phyloP scores from a whole-genome alignment of 1,140 invertebrate genomes.

The Campoletis sonorensis region DNA sequence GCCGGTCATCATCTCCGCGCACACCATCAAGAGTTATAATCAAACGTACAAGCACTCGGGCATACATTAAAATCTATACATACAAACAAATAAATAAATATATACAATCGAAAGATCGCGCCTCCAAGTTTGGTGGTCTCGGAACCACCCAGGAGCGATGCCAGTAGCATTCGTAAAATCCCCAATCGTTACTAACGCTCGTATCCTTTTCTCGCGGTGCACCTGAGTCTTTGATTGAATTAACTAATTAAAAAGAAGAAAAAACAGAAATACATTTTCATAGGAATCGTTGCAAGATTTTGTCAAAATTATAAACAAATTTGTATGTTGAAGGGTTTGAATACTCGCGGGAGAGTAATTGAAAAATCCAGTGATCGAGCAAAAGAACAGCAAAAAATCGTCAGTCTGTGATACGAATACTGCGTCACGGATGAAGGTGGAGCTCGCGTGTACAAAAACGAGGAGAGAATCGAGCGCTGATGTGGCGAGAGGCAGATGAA shows the following conservation, averaged over 20 bases:
- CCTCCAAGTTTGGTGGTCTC: constrained; percentile 55
- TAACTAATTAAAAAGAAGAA: background rate
- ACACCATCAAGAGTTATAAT: constrained; percentile 12
- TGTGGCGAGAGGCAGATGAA: constrained; percentile 43
- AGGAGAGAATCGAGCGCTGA: background rate
- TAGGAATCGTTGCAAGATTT: no score
- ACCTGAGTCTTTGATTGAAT: background rate
- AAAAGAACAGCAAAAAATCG: background rate
- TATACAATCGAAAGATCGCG: background rate
- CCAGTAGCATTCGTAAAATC: constrained; percentile 57
- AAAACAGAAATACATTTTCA: no score
- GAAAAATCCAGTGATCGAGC: background rate
- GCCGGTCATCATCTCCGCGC: constrained; percentile 47
- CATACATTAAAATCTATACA: background rate
- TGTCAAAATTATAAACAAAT: no score
- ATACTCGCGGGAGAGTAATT: background rate
- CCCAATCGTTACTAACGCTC: background rate
- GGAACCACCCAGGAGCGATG: constrained; percentile 51
- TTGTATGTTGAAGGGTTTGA: no score
- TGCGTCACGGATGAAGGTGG: constrained; percentile 5
- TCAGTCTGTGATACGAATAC: background rate
- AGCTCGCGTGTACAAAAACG: background rate
- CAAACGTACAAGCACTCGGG: background rate
- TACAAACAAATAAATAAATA: no score
- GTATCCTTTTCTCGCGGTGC: constrained; percentile 26